A percentile compares a stretch with the other conserved stretches of the same genome.
These are phyloP conservation scores for Casuarius casuarius DNA, from an alignment of 2,113 vertebrate species.

Conservation along the genomic window DNA sequence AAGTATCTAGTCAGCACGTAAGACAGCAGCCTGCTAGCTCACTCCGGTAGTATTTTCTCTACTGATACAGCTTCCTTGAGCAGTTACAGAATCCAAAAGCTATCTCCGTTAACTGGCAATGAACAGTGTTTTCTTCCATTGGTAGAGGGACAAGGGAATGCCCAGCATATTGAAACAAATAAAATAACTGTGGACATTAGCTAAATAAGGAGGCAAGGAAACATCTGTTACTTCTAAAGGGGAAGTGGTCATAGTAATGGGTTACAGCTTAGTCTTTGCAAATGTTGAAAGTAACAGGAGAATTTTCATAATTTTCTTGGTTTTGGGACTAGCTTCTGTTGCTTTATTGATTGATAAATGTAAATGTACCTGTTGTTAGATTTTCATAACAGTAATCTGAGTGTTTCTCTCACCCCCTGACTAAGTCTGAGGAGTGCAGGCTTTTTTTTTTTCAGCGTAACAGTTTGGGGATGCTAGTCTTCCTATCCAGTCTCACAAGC, in stretches of 20 bases:
- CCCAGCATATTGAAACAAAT: not conserved
- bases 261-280: not conserved
- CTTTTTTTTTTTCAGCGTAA: not conserved
- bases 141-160: not conserved
- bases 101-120: not conserved
- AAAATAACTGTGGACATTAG: not conserved
- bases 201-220: not conserved
- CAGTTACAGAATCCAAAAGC: not conserved
- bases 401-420: not conserved
- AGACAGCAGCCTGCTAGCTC: not conserved
- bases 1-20: accelerated
- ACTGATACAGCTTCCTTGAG: not conserved
- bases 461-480: not conserved
- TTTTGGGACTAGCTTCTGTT: constrained; percentile 1
- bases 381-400: not conserved
- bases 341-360: not conserved
- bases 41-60: not conserved
- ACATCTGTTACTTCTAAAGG: constrained; percentile 49
- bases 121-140: not conserved
- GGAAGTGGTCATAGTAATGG: constrained; percentile 35
- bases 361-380: not conserved
- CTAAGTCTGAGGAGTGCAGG: not conserved
- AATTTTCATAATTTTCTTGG: not conserved
- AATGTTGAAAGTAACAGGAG: not conserved
- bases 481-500: not conserved